Base-by-base conservation (phyloP, 53 echinoderm and acorn worm species). In the Apostichopus leukothele region DNA sequence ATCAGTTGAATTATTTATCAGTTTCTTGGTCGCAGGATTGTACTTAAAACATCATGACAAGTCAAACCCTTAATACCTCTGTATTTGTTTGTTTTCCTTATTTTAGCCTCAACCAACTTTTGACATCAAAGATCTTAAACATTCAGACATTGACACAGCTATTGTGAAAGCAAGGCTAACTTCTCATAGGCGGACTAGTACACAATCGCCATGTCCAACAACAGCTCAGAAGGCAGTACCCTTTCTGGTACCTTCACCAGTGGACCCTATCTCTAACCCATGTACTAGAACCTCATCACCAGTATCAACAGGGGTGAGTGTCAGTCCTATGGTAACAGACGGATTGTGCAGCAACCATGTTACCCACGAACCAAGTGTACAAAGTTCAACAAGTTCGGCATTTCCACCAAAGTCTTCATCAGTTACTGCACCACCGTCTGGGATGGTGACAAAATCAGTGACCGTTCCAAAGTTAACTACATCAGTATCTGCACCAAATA, bases 111-210 rank as follows among this genome's bases (percentile, higher is more conserved):
- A 89, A 85, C 90, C 86, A 74, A 54, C 76, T 12, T 89, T 91
- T 26, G 79, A 84, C 68, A 60, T 94, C 26, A 54, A 92, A n/a
- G 81, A 81, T 25, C 81, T 97, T 92, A 97, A 97, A 88, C 89
- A 91, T 73, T 54, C 86, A 55, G 91, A 92, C 16, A 89, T 92
- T 16, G 92, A 97, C 52, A 60, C 60, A 16, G 89, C 89, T 21
- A 83, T 97, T 5, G 50, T 91, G 13, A 85, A 92, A 75, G 95
- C 97, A 26, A 93, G 97, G 21, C 93, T 95, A 67, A 78, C 68
- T 39, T 16, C 89, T 39, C 75, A 77, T n/a, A 76, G 59, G 23
- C 21, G 55, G 55, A 26, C 87, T 16, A 4, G 60, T 67, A 20
- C 60, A 90, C 25, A 18, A 87, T 20, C 67, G 6, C 51, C 39